These are phyloP conservation scores for Chrysolina americana DNA, from an alignment of 2,888 invertebrate species.

Conservation along the genomic window DNA sequence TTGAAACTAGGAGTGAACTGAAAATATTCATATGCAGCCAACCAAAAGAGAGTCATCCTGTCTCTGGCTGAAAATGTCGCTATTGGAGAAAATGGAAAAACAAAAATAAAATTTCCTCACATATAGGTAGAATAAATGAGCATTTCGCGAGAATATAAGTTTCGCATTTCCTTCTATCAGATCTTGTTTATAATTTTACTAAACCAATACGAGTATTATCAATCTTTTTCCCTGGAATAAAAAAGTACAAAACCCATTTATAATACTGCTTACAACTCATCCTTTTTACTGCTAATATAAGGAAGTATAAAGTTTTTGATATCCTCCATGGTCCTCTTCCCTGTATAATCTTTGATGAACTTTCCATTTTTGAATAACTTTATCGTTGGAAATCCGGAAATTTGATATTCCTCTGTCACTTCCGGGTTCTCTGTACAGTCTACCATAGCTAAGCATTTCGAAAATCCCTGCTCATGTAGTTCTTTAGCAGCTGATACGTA, in stretches of 20 bases:
- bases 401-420: conserved; percentile 74
- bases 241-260: conserved; percentile 34
- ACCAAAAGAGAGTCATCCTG: no score
- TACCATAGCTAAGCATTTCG: conserved; percentile 72
- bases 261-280: conserved; percentile 42
- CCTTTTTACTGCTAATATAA: conserved; percentile 40
- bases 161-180: no score
- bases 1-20: no score
- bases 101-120: no score
- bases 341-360: conserved; percentile 72
- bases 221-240: conserved; percentile 28
- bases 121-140: no score
- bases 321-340: conserved; percentile 73
- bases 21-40: no score
- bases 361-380: conserved; percentile 75
- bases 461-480: conserved; percentile 68
- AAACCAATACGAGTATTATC: conserved; percentile 41
- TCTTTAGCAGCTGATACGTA: conserved; percentile 74
- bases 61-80: no score
- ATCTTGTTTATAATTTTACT: not conserved
- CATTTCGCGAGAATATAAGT: no score
- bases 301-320: conserved; percentile 63
- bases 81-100: no score
- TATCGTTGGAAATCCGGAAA: conserved; percentile 79
- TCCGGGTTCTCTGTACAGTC: conserved; percentile 78